phyloP scores from a whole-genome alignment of 2,888 invertebrate species.

The Polietes domitor region DNA sequence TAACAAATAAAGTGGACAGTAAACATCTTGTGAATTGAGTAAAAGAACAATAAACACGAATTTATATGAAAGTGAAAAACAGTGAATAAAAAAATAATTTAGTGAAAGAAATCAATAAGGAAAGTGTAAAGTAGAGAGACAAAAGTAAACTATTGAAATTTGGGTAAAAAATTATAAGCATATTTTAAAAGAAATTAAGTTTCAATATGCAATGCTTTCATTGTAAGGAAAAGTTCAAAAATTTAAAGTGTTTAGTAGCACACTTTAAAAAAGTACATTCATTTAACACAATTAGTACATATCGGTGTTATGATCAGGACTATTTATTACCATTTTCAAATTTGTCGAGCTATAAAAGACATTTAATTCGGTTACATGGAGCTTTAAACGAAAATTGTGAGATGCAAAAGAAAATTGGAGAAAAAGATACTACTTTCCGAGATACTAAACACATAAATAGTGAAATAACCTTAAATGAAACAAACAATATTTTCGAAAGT shows the following conservation, averaged over 20 bases:
- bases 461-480: no score
- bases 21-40: no score
- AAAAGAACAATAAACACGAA: neutral
- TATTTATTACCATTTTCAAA: neutral
- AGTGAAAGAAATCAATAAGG: neutral
- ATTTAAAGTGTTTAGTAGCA: neutral
- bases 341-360: neutral
- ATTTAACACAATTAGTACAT: neutral
- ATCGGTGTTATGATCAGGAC: neutral
- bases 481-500: no score
- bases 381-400: neutral
- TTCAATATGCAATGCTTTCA: neutral
- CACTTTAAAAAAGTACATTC: slow-evolving; percentile 1
- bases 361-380: neutral
- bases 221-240: neutral
- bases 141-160: neutral
- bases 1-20: no score
- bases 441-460: no score
- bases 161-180: neutral
- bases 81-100: neutral
- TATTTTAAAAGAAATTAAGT: neutral
- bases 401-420: neutral
- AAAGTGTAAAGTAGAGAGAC: neutral
- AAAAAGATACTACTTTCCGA: neutral
- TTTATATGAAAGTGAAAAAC: neutral